Evolutionary conservation across 1,140 invertebrate genomes (phyloP), one percentile per base, ranked within the genome.

Genomic region (Drosophila parabipectinata): DNA sequence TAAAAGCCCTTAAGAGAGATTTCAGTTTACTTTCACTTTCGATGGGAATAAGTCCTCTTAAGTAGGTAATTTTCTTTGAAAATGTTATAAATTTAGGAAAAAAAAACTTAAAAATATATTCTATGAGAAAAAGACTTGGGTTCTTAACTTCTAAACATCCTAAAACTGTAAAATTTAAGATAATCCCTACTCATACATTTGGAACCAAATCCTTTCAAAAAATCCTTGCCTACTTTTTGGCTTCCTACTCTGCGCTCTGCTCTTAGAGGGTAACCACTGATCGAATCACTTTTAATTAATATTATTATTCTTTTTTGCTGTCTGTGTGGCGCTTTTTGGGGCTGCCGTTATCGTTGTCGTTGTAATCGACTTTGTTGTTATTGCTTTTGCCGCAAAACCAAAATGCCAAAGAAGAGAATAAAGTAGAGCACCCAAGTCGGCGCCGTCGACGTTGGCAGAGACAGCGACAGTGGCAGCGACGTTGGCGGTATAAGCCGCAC

Each of bases 331-430:
- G 48, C 52, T 81, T 85, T 84, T 87, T 67, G 72, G 59, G 60
- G 66, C 62, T 81, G 44, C 18, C 44, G 41, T 44, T 44, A 18
- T 44, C 41, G 41, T 47, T 47, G 73, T 71, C 64, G 64, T 56
- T 87, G 74, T 87, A 87, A 87, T 87, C 82, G 84, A 72, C 82
- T 59, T 82, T 77, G 75, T 82, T 60, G 82, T 45, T 71, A 74
- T 77, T 75, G 82, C 52, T 75, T 62, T 84, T 63, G 84, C 69
- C 74, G 79, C 84, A 72, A 74, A 74, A 74, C 66, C 58, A 60
- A 80, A 82, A 79, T 76, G 79, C 69, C 76, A 88, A 88, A 90
- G 76, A 77, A 80, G 77, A 78, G 73, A 84, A 84, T 74, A 85
- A 78, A 89, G 84, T 89, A 74, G 84, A 88, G 84, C 84, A 89